Evolutionary conservation across 2,113 vertebrate genomes (phyloP).

Genomic region (Corapipo altera): DNA sequence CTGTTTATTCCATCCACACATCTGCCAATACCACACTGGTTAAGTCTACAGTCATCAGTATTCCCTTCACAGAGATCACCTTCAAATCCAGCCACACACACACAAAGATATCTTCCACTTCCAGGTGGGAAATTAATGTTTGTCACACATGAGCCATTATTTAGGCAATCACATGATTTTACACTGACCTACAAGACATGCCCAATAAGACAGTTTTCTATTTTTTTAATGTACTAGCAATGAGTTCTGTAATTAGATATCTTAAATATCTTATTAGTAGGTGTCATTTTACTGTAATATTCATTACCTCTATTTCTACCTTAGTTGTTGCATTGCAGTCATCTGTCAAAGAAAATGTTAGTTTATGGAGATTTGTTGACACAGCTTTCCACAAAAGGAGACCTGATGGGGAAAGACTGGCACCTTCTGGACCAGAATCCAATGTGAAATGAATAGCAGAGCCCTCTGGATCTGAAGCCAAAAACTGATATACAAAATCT

Average conservation of each 20-base stretch:
- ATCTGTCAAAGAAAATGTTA: conserved; percentile 79
- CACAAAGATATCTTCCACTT: conserved; percentile 79
- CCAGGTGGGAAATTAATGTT: conserved; percentile 72
- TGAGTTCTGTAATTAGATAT: not conserved
- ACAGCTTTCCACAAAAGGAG: conserved; percentile 82
- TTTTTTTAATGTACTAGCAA: not conserved
- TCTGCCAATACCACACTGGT: conserved; percentile 80
- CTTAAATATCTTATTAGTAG: not conserved
- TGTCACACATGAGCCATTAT: conserved; percentile 82
- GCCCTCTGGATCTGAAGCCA: conserved; percentile 85
- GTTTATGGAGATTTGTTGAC: conserved; percentile 58
- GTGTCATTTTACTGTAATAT: conserved; percentile 1
- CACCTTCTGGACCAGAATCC: conserved; percentile 78
- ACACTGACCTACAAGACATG: conserved; percentile 79
- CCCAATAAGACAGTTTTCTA: conserved; percentile 26
- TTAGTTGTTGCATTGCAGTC: conserved; percentile 79
- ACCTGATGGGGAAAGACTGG: conserved; percentile 81
- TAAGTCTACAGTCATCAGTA: conserved; percentile 79
- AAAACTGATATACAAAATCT: conserved; percentile 83
- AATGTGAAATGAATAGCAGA: conserved; percentile 80
- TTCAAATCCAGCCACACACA: conserved; percentile 79
- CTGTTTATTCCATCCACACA: conserved; percentile 78
- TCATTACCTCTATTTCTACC: conserved; percentile 77
- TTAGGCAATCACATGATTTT: conserved; percentile 81
- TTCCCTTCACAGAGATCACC: conserved; percentile 80